Evolutionary conservation across 64 coral and sea anemone genomes (phyloP).

Genomic region (Anthopleura sola): DNA sequence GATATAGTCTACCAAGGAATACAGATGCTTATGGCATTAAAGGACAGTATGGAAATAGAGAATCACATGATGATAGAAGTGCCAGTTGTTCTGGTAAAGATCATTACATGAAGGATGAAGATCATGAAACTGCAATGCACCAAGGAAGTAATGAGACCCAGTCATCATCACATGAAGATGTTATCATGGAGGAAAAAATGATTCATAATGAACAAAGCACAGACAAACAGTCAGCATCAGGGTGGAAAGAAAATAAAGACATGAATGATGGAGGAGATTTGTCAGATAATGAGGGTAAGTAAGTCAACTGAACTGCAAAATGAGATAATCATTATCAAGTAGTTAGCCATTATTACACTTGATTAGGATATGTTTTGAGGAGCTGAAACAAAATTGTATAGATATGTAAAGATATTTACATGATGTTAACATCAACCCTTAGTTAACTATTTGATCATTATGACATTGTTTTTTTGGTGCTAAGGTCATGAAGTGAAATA

Average conservation of each 20-base stretch:
- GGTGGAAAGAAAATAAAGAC: neutral
- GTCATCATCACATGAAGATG: neutral
- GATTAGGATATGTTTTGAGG: no score
- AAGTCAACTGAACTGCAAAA: no score
- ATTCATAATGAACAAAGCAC: neutral
- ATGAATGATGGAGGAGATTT: neutral
- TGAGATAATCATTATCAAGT: no score
- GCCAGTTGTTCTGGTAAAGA: neutral
- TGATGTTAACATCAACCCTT: no score
- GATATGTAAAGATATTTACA: no score
- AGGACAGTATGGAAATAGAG: neutral
- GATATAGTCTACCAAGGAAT: no score
- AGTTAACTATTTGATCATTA: no score
- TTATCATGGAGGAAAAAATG: neutral
- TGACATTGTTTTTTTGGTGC: no score
- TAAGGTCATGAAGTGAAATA: no score
- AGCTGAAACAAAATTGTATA: no score
- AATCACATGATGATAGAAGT: neutral
- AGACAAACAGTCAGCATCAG: neutral
- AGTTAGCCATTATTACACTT: no score
- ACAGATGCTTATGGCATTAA: no score
- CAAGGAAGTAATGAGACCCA: neutral
- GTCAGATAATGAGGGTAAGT: neutral
- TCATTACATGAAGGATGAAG: neutral
- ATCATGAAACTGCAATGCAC: neutral